Conservation (phyloP, 37 sponge, comb jelly and placozoan species). For the Chondrosia reniformis region DNA sequence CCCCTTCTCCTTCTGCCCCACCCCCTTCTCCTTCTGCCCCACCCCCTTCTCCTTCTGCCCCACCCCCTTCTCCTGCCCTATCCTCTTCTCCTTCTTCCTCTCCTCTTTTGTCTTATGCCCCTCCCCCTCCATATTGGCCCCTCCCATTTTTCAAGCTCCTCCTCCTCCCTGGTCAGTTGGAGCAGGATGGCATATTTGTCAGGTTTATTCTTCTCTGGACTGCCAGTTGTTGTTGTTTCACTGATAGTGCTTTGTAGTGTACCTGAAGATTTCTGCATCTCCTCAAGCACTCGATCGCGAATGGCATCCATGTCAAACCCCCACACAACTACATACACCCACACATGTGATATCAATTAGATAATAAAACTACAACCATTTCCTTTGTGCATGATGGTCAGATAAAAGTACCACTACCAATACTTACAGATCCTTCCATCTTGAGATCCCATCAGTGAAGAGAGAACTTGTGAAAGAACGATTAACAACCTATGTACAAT, state of each 20-base stretch:
- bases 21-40: too few species aligned
- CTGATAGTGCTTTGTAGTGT: too few species aligned
- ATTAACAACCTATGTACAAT: slow-evolving; percentile 17
- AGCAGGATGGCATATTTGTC: too few species aligned
- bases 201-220: too few species aligned
- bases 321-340: slow-evolving; percentile 62
- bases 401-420: background rate
- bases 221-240: too few species aligned
- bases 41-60: too few species aligned
- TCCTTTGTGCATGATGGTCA: background rate
- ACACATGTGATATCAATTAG: background rate
- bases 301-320: slow-evolving; percentile 61
- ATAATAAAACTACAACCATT: background rate
- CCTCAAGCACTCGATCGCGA: slow-evolving; percentile 11
- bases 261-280: too few species aligned
- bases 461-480: slow-evolving; percentile 44
- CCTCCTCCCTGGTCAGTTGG: too few species aligned
- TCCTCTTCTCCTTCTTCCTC: background rate
- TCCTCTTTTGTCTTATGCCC: background rate
- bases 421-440: slow-evolving; percentile 77
- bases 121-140: too few species aligned
- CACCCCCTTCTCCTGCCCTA: too few species aligned
- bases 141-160: too few species aligned
- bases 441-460: slow-evolving; percentile 46
- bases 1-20: slow-evolving; percentile 17